Evolutionary conservation across 2,888 invertebrate genomes (phyloP), one percentile per base, ranked within the genome.

Genomic region (Microplitis deprimator): DNA sequence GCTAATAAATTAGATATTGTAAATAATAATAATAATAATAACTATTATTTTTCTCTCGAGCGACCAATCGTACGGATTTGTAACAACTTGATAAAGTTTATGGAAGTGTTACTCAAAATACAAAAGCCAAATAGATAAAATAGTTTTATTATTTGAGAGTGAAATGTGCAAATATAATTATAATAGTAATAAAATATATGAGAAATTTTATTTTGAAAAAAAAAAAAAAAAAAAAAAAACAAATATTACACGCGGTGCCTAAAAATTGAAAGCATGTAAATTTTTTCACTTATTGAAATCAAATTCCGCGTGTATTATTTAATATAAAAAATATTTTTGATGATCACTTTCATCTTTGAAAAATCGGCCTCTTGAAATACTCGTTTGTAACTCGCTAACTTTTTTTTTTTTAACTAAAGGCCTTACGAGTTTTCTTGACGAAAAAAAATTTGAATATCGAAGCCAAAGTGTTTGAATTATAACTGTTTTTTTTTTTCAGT

Each of bases 41-140:
- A 29, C 29, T 29, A 29, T 29, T 29, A 29, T 76, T 76, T 75
- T 76, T 76, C 59, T 71, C 62, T 76, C 76, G 76, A 76, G 76
- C 76, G 76, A 76, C 76, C 70, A 76, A 76, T 76, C 67, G 71
- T 71, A 65, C 6, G 62, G 39, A 16, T 60, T 71, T 71, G 65
- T 16, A 72, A 72, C 62, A 41, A 40, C 62, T 39, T 7, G 41
- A 17, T 20, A 61, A 67, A 67, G 59, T 10, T 29, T 29, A 59
- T 17, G 16, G 50, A 59, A 41, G 64, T 10, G 61, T 62, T 8
- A 70, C 6, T 50, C 4, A 64, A 64, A 68, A 38, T 29, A 40
- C 5, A 17, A 40, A 29, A 38, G 8, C 16, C 5, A 62, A 62
- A 62, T 29, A 38, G n/a, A 70, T 29, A 2, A 59, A 59, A 59